A percentile compares a stretch with the other conserved stretches of the same genome.
Evolutionary conservation across 2,797 vertebrate genomes (phyloP).

Genomic region (Geotrypetes seraphini): DNA sequence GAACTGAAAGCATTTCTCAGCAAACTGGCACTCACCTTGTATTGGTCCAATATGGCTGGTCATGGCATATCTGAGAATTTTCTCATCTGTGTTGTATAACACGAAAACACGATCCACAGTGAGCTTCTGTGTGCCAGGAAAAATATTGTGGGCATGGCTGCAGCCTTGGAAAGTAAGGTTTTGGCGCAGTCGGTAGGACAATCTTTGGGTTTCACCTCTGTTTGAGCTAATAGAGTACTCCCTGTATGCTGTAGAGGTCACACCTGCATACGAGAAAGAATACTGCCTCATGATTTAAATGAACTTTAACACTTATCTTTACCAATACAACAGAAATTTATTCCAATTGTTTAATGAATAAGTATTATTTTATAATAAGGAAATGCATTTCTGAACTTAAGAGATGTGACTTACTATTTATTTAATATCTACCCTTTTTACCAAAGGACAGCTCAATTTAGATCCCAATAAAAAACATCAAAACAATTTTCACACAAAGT

Average conservation of each 20-base stretch:
- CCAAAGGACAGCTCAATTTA: too few relatives aligned
- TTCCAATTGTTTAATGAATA: too few relatives aligned
- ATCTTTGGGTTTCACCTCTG: conserved; percentile 54
- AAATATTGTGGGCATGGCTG: conserved; percentile 32
- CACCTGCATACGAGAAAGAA: conserved; percentile 35
- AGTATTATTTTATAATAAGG: too few relatives aligned
- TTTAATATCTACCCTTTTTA: too few relatives aligned
- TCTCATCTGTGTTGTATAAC: conserved; percentile 75
- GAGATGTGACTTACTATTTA: too few relatives aligned
- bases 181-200: conserved; percentile 73
- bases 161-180: conserved; percentile 76
- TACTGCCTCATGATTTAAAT: fast-evolving
- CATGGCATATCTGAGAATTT: conserved; percentile 77
- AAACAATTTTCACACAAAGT: too few relatives aligned
- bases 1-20: background rate
- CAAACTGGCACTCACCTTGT: conserved; percentile 51
- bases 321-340: too few relatives aligned
- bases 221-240: conserved; percentile 57
- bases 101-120: conserved; percentile 69
- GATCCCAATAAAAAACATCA: too few relatives aligned
- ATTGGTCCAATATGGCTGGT: conserved; percentile 70
- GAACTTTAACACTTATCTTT: too few relatives aligned
- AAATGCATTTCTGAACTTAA: too few relatives aligned
- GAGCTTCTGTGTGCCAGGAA: conserved; percentile 56
- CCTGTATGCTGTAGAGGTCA: conserved; percentile 65